A percentile compares a stretch with the other conserved stretches of the same genome.
Evolutionary conservation across 2,797 vertebrate species (phyloP).

Genomic region (Cyclopterus lumpus): DNA sequence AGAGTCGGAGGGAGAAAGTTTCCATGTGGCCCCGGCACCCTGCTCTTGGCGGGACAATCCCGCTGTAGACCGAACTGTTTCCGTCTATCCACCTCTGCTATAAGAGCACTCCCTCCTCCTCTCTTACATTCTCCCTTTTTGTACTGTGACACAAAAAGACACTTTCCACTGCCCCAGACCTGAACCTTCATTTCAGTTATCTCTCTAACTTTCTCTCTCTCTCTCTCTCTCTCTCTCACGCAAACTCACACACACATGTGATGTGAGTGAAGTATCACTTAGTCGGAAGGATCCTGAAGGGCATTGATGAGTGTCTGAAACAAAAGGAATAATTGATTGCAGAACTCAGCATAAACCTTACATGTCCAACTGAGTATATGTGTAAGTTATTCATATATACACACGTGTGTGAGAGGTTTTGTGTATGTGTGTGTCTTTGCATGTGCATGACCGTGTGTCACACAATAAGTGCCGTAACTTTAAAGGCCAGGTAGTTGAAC

Average conservation of each 20-base stretch:
- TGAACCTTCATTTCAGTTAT: slow-evolving; percentile 59
- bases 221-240: slow-evolving; percentile 6
- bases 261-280: neutral
- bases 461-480: neutral
- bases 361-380: neutral
- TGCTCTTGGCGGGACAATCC: slow-evolving; percentile 74
- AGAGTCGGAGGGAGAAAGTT: slow-evolving; percentile 76
- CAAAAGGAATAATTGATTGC: neutral
- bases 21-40: slow-evolving; percentile 75
- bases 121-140: slow-evolving; percentile 49
- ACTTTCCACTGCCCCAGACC: slow-evolving; percentile 72
- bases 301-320: neutral
- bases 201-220: slow-evolving; percentile 10
- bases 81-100: slow-evolving; percentile 66
- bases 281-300: neutral
- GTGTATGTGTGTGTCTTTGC: slow-evolving; percentile 10
- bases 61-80: slow-evolving; percentile 71
- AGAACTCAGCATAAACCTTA: neutral
- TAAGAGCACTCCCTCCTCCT: slow-evolving; percentile 49
- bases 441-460: neutral
- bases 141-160: slow-evolving; percentile 57
- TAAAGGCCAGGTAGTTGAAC: slow-evolving; percentile 8
- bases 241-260: slow-evolving; percentile 3
- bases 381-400: neutral
- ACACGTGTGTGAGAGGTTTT: neutral